Percentiles rank a stretch among this genome's conserved stretches.
Conservation (phyloP, 1,140 invertebrate species). For the Aphelenchoides avenae region DNA sequence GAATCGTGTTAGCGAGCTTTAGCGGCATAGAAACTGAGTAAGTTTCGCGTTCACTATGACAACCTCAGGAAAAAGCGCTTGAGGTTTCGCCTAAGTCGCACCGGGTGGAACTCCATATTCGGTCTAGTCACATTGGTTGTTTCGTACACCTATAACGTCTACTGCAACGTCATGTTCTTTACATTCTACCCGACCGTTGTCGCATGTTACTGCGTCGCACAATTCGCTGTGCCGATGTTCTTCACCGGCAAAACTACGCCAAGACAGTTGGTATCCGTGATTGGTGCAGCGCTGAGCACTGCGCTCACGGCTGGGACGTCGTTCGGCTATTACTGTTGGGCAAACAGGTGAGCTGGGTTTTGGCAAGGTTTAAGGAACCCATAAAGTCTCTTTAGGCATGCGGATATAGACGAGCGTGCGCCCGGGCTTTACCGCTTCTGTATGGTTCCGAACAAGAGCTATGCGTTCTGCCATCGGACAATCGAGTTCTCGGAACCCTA, state of each 20-base stretch:
- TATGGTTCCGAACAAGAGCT: slow-evolving; percentile 14
- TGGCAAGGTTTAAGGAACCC: background rate
- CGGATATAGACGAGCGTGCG: background rate
- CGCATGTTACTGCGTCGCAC: slow-evolving; percentile 16
- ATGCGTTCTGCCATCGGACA: slow-evolving; percentile 10
- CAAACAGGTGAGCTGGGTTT: slow-evolving; percentile 6
- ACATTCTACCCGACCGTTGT: slow-evolving; percentile 17
- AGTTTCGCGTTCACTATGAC: background rate
- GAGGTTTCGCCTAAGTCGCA: slow-evolving; percentile 16
- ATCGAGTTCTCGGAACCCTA: slow-evolving; percentile 18
- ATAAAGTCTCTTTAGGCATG: background rate
- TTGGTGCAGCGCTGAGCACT: slow-evolving; percentile 16
- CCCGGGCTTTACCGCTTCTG: background rate
- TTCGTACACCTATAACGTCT: slow-evolving; percentile 20
- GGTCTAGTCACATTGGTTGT: slow-evolving; percentile 11
- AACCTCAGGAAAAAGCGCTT: background rate
- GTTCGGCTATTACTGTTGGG: slow-evolving; percentile 24
- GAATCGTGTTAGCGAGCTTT: slow-evolving; percentile 8
- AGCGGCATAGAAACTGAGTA: slow-evolving; percentile 11
- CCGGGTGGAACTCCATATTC: slow-evolving; percentile 19
- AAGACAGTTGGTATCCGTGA: slow-evolving; percentile 13
- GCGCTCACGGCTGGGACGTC: slow-evolving; percentile 15
- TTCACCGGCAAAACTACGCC: slow-evolving; percentile 15
- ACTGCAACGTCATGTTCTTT: slow-evolving; percentile 20
- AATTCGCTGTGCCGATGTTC: slow-evolving; percentile 21